phyloP scores from a whole-genome alignment of 2,797 vertebrate species.

The Rhadinocentrus ornatus region DNA sequence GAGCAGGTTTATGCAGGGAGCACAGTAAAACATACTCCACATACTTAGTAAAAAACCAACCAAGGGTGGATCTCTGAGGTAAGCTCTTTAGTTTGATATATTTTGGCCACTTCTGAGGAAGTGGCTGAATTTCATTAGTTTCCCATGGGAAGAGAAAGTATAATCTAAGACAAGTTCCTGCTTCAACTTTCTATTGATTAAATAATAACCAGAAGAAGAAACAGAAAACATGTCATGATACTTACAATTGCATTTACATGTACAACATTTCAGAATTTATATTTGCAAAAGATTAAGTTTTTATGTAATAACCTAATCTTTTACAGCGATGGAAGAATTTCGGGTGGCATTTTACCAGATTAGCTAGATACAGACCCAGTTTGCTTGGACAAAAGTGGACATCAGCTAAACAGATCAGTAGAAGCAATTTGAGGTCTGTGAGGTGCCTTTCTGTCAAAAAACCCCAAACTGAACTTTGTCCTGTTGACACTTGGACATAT shows the following conservation, averaged over 20 bases:
- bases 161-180: constrained; percentile 22
- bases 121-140: not conserved
- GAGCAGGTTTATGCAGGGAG: not conserved
- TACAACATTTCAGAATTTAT: not conserved
- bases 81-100: constrained; percentile 12
- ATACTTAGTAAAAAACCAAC: not conserved
- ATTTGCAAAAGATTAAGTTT: not conserved
- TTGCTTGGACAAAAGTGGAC: not conserved
- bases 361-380: not conserved
- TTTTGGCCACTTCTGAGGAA: constrained; percentile 40
- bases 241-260: not conserved
- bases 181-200: constrained; percentile 38
- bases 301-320: not conserved
- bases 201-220: constrained; percentile 2
- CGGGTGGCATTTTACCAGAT: not conserved
- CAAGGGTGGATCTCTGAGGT: not conserved
- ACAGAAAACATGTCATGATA: not conserved
- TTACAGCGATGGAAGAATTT: not conserved
- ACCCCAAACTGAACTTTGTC: not conserved
- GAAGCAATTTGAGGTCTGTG: not conserved
- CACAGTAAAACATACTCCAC: not conserved
- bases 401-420: not conserved
- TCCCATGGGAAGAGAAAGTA: constrained; percentile 6
- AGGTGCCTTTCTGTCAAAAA: constrained; percentile 11
- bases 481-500: constrained; percentile 16